Conservation (phyloP, 2,888 invertebrate species). For the Drosophila anomalata region DNA sequence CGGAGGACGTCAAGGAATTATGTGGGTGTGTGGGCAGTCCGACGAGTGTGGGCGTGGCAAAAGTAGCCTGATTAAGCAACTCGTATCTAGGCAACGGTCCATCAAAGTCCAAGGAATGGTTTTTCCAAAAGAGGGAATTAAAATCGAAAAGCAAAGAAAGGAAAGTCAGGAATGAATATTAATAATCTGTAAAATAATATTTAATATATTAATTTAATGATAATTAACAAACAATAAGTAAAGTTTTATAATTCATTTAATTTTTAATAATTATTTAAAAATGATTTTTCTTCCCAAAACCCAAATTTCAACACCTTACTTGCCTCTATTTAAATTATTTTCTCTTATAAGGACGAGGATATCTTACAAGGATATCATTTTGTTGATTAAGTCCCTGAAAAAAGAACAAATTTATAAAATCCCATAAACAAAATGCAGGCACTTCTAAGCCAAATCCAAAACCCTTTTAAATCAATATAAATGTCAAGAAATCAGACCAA, state of each 20-base stretch:
- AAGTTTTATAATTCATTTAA: too few relatives aligned
- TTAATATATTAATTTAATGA: too few relatives aligned
- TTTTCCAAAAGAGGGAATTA: too few relatives aligned
- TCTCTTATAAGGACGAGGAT: too few relatives aligned
- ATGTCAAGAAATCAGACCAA: slow-evolving; percentile 15
- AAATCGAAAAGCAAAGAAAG: background rate
- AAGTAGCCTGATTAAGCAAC: slow-evolving; percentile 59
- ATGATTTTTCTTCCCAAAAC: too few relatives aligned
- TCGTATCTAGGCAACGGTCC: slow-evolving; percentile 22
- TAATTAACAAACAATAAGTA: too few relatives aligned
- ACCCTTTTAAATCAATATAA: slow-evolving; percentile 30
- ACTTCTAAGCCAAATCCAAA: background rate
- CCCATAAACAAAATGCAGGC: background rate
- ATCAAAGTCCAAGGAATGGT: slow-evolving; percentile 2
- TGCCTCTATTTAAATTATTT: too few relatives aligned
- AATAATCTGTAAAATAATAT: background rate
- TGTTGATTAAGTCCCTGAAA: background rate
- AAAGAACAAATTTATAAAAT: background rate
- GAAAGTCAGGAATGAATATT: background rate
- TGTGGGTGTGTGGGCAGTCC: slow-evolving; percentile 6
- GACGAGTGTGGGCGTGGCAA: slow-evolving; percentile 61
- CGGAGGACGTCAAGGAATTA: slow-evolving; percentile 4
- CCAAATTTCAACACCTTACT: too few relatives aligned
- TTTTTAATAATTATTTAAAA: too few relatives aligned
- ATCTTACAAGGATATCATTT: too few relatives aligned